phyloP scores from a whole-genome alignment of 2,888 invertebrate genomes.

The Ligdia adustata region DNA sequence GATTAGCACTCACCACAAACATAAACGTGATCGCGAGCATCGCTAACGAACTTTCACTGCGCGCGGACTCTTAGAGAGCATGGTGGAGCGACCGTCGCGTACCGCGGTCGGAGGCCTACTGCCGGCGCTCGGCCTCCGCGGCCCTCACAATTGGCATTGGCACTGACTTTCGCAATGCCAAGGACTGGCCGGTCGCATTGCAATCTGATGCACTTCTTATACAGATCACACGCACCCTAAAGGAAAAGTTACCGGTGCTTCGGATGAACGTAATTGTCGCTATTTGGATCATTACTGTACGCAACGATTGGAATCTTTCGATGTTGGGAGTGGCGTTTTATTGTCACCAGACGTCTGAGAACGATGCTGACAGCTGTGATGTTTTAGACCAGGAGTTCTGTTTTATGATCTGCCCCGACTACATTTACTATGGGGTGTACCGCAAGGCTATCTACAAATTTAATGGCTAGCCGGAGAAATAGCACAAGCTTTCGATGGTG shows the following conservation, averaged over 20 bases:
- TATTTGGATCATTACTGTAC: conserved; percentile 35
- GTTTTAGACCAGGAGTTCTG: conserved; percentile 2
- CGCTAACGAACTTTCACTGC: conserved; percentile 81
- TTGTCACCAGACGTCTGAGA: conserved; percentile 7
- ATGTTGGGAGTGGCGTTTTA: conserved; percentile 23
- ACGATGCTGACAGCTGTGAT: conserved; percentile 4
- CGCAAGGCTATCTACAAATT: conserved; percentile 4
- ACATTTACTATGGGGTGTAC: conserved; percentile 3
- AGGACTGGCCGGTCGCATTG: conserved; percentile 55
- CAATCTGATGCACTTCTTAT: conserved; percentile 59
- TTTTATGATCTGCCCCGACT: neutral
- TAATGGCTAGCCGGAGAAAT: neutral
- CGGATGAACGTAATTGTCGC: conserved; percentile 39
- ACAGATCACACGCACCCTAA: conserved; percentile 47
- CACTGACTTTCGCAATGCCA: conserved; percentile 49
- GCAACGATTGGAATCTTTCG: conserved; percentile 19
- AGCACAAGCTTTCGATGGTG: conserved; percentile 2
- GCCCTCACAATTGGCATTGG: conserved; percentile 23
- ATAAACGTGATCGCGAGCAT: conserved; percentile 78
- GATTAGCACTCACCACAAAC: conserved; percentile 81
- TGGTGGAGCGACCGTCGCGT: conserved; percentile 63
- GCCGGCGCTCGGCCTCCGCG: conserved; percentile 24
- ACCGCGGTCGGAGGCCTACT: conserved; percentile 67
- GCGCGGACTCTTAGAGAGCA: conserved; percentile 58
- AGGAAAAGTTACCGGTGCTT: conserved; percentile 62